phyloP scores from a whole-genome alignment of 2,797 vertebrate genomes.

The Parotocinclus haroldoi region DNA sequence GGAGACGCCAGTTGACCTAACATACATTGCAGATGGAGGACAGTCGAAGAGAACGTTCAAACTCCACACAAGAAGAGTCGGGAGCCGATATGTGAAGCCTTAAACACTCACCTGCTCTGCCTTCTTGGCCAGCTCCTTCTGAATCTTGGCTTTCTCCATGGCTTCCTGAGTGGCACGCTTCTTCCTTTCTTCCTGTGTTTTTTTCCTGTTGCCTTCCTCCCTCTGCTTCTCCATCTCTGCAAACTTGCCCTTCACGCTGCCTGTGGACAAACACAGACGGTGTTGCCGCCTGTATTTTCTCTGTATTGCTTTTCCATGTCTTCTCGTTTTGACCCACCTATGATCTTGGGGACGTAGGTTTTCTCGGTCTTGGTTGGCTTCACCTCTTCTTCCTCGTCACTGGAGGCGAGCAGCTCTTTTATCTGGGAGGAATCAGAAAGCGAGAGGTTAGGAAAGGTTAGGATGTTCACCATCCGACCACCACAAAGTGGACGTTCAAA shows the following conservation, averaged over 20 bases:
- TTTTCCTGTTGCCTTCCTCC: conserved; percentile 87
- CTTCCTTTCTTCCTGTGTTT: conserved; percentile 86
- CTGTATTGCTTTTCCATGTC: background rate
- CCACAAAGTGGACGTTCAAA: conserved; percentile 26
- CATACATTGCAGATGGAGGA: too few relatives aligned
- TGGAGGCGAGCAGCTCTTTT: conserved; percentile 92
- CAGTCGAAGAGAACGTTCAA: too few relatives aligned
- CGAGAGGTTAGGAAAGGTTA: conserved; percentile 45
- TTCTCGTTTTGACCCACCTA: conserved; percentile 75
- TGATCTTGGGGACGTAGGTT: conserved; percentile 95
- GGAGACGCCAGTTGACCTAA: too few relatives aligned
- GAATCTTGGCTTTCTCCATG: conserved; percentile 92
- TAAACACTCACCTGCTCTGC: conserved; percentile 90
- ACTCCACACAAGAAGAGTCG: too few relatives aligned
- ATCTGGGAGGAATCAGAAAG: conserved; percentile 76
- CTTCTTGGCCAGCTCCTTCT: conserved; percentile 90
- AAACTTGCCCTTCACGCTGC: conserved; percentile 97
- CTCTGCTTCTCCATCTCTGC: conserved; percentile 98
- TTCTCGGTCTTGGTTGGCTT: conserved; percentile 84
- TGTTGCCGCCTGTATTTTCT: background rate
- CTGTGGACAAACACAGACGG: conserved; percentile 62
- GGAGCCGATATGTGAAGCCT: too few relatives aligned
- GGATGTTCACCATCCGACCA: too few relatives aligned
- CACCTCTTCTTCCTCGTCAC: conserved; percentile 89
- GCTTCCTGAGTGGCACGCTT: conserved; percentile 87